Evolutionary conservation across 2,797 vertebrate genomes (phyloP), one percentile per base, ranked within the genome.

Genomic region (Enteromius thamalakanensis): DNA sequence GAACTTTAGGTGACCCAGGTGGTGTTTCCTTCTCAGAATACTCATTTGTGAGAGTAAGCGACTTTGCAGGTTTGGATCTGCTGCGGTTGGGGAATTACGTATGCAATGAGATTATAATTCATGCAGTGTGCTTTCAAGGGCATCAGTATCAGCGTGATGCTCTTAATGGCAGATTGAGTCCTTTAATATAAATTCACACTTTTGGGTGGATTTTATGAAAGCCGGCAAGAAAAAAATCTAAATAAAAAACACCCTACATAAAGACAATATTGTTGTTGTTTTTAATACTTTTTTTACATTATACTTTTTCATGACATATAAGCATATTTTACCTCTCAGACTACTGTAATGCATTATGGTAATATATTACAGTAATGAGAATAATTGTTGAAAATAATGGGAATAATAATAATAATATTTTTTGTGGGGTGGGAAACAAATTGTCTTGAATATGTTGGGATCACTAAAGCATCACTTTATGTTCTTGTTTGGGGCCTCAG

Each of bases 1-100:
- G 88, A 93, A 93, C 91, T 91, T 87, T 76, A 40, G 78, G 67
- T 87, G 88, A 92, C 90, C 89, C 79, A 58, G 47, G 69, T 85
- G 49, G 8, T 81, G 85, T 87, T 88, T 74, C 49, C 81, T 87
- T 87, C 91, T 87, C 34, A 75, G 40, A 89, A 89, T 92, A 80
- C 89, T 87, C 79, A 83, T 83, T 86, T 86, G 88, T 60, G 21
- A n/a, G 58, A 67, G 58, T 64, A 60, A 79, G 67, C 45, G 45
- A 47, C 15, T 53, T 40, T 55, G 76, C 29, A 42, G 26, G 72
- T 75, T 77, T 34, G 34, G 55, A 79, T 72, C 64, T 76, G 78
- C 74, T 72, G 17, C 9, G 42, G 78, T 60, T 49, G 17, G 85
- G 82, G 74, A 86, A 89, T 89, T 84, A 89, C 87, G 81, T 60